A percentile compares a stretch with the other conserved stretches of the same genome.
phyloP scores from a whole-genome alignment of 2,113 vertebrate genomes.

The Sylvia atricapilla region DNA sequence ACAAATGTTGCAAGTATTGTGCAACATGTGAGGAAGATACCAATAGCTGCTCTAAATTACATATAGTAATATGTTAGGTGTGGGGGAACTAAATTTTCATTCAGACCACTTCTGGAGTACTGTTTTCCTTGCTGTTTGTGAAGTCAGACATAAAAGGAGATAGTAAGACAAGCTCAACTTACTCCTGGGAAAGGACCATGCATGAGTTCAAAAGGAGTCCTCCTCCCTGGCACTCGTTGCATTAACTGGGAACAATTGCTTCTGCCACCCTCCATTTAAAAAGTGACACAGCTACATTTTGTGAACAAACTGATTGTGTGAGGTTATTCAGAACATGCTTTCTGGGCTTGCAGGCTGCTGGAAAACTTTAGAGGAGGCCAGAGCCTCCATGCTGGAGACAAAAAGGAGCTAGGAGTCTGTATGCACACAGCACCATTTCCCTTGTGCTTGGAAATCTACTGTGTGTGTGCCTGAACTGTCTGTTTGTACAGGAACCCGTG shows the following conservation, averaged over 20 bases:
- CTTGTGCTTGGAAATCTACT: neutral
- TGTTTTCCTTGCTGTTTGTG: neutral
- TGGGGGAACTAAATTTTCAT: neutral
- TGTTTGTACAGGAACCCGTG: rapidly evolving
- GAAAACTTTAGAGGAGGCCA: neutral
- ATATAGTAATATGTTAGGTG: rapidly evolving
- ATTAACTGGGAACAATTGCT: neutral
- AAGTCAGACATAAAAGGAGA: neutral
- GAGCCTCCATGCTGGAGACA: neutral
- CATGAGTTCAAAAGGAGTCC: neutral
- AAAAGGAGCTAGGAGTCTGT: neutral
- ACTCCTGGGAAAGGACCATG: neutral
- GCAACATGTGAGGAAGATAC: neutral
- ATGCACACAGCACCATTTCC: neutral
- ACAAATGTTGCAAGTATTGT: neutral
- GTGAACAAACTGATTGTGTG: neutral
- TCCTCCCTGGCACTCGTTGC: rapidly evolving
- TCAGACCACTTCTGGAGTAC: neutral
- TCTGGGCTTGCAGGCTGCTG: neutral
- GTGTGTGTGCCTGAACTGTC: neutral
- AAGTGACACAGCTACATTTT: neutral
- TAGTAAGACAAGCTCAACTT: neutral
- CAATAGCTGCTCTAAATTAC: neutral
- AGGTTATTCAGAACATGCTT: neutral
- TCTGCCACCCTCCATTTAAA: neutral